Percentiles rank a stretch among this genome's conserved stretches.
Evolutionary conservation across 2,888 invertebrate species (phyloP).

Genomic region (Eupithecia tripunctaria): DNA sequence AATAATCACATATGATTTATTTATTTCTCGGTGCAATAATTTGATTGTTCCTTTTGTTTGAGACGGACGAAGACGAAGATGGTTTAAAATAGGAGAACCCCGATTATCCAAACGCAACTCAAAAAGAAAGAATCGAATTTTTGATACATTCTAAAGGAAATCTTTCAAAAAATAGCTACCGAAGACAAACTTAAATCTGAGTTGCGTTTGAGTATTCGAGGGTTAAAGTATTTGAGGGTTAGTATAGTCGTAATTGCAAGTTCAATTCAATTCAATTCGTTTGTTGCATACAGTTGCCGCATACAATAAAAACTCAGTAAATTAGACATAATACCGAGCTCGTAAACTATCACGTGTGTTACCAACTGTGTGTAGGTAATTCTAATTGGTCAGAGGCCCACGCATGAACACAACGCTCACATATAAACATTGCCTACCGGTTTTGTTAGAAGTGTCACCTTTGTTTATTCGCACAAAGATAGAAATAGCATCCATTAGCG

Average conservation of each 20-base stretch:
- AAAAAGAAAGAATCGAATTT: no score
- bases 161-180: no score
- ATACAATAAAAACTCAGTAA: conserved; percentile 39
- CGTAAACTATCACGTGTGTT: conserved; percentile 42
- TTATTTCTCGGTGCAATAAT: not conserved
- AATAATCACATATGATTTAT: not conserved
- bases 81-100: conserved; percentile 2
- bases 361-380: conserved; percentile 20
- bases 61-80: no score
- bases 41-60: no score
- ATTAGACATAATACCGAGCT: conserved; percentile 44
- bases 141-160: no score
- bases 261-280: no score
- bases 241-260: not conserved
- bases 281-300: no score
- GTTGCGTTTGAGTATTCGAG: no score
- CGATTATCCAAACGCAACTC: no score
- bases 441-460: conserved; percentile 17
- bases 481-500: not conserved
- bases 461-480: conserved; percentile 9
- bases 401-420: conserved; percentile 15
- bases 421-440: conserved; percentile 16
- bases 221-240: no score
- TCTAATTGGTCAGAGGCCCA: conserved; percentile 35
- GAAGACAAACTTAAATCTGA: no score